A percentile compares a stretch with the other conserved stretches of the same genome.
phyloP scores from a whole-genome alignment of 2,797 vertebrate genomes.

The Ispidina picta region DNA sequence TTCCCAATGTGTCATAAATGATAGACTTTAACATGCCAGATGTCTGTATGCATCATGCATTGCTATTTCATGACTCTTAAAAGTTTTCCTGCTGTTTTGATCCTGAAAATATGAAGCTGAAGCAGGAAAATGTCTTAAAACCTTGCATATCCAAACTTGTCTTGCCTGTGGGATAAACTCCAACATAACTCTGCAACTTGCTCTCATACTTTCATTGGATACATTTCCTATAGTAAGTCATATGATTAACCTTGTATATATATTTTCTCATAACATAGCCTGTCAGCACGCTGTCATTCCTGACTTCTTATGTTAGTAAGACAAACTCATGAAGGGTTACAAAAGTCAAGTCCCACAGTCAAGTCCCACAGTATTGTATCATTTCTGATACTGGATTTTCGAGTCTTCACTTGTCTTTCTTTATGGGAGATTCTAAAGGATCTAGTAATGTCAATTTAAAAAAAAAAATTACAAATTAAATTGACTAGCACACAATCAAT shows the following conservation, averaged over 20 bases:
- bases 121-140: neutral
- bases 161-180: neutral
- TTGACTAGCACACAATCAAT: conserved; percentile 32
- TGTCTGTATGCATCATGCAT: neutral
- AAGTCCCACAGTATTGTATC: neutral
- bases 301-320: neutral
- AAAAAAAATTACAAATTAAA: conserved; percentile 42
- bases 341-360: neutral
- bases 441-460: neutral
- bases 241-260: neutral
- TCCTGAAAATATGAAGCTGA: neutral
- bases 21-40: neutral
- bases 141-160: neutral
- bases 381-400: neutral
- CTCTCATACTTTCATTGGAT: neutral
- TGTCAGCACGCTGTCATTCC: neutral
- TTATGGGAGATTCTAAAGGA: neutral
- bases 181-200: neutral
- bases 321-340: neutral
- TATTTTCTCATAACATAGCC: neutral
- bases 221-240: neutral
- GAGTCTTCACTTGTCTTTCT: neutral
- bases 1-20: neutral
- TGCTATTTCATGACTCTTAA: neutral
- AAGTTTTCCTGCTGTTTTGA: neutral